phyloP scores from a whole-genome alignment of 2,113 vertebrate genomes.

The Limanda limanda region DNA sequence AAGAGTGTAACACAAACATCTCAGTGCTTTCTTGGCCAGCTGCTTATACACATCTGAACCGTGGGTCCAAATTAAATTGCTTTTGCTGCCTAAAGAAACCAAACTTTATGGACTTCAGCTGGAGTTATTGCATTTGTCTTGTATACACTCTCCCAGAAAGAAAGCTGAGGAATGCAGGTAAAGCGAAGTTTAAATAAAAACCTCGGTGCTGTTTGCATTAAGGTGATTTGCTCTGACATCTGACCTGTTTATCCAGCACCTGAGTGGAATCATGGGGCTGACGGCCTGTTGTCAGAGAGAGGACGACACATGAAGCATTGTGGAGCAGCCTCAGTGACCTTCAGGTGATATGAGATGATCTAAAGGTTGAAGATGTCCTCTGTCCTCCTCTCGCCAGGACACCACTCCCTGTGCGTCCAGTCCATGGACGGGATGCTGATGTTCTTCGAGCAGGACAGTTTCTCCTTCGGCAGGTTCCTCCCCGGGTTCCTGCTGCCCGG shows the following conservation, averaged over 20 bases:
- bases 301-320: neutral
- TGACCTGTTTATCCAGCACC: neutral
- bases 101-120: neutral
- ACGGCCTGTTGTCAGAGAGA: neutral
- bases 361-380: neutral
- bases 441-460: slow-evolving; percentile 98
- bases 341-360: too few species aligned
- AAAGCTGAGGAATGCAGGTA: neutral
- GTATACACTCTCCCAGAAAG: neutral
- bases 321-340: neutral
- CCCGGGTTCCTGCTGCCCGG: slow-evolving; percentile 94
- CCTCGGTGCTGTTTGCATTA: neutral
- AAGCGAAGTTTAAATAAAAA: too few species aligned
- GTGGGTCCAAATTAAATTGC: neutral
- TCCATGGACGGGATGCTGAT: slow-evolving; percentile 99
- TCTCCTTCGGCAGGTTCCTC: slow-evolving; percentile 92
- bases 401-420: slow-evolving; percentile 96
- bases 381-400: slow-evolving; percentile 79
- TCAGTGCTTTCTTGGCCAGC: neutral
- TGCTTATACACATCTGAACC: neutral
- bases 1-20: neutral
- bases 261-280: neutral
- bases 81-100: neutral
- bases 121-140: neutral
- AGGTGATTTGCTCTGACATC: neutral